Percentiles rank a stretch among this genome's conserved stretches.
phyloP scores from a whole-genome alignment of 2,113 vertebrate species.

The Struthidea cinerea region DNA sequence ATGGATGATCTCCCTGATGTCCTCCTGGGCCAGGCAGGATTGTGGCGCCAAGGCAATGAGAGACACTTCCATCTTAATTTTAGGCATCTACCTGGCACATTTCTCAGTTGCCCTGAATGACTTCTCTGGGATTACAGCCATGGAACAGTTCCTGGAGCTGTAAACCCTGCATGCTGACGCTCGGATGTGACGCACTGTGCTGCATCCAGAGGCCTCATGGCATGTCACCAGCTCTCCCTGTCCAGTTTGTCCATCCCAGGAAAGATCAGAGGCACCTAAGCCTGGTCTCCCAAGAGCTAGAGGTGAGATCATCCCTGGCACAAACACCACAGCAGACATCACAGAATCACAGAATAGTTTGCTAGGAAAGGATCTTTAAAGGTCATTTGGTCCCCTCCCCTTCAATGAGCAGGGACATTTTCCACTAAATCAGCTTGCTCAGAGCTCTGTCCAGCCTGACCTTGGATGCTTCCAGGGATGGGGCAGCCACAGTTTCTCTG shows the following conservation, averaged over 20 bases:
- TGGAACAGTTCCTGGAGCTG: background rate
- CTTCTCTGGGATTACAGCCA: background rate
- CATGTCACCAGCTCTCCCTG: background rate
- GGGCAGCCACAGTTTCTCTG: background rate
- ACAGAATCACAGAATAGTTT: background rate
- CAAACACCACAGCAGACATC: background rate
- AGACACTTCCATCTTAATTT: background rate
- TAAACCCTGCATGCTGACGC: rapidly evolving
- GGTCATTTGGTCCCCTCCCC: background rate
- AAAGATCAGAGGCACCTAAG: background rate
- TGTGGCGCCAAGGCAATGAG: background rate
- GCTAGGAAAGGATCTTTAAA: background rate
- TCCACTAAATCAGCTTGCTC: background rate
- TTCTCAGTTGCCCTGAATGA: background rate
- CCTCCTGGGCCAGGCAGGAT: background rate
- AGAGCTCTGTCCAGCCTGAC: background rate
- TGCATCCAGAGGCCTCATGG: background rate
- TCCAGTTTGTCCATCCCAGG: background rate
- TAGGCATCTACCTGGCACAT: background rate
- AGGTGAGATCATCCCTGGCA: background rate
- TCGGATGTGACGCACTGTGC: rapidly evolving
- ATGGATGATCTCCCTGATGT: background rate
- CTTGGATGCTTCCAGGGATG: background rate
- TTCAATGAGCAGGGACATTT: background rate
- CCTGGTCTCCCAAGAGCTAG: background rate